Evolutionary conservation across 2,888 invertebrate genomes (phyloP).

Genomic region (Chamaedrilus cognettii): DNA sequence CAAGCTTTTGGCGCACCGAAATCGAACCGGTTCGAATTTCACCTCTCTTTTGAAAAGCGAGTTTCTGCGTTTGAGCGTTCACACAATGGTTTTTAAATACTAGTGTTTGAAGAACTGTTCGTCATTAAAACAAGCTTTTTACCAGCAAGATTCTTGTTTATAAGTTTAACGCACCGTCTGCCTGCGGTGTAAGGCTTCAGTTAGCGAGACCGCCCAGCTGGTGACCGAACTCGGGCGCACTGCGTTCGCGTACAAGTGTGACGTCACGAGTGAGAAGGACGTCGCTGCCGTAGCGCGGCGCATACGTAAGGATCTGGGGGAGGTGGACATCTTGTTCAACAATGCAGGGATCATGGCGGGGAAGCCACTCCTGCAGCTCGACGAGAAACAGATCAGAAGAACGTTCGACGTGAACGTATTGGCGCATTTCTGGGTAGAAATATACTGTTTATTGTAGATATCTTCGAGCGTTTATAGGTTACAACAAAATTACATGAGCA

Average conservation of each 20-base stretch:
- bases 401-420: constrained; percentile 50
- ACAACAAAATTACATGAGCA: no score
- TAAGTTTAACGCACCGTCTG: not conserved
- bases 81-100: no score
- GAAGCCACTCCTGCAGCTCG: constrained; percentile 34
- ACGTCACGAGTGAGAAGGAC: constrained; percentile 43
- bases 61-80: no score
- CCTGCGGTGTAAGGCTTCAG: constrained; percentile 34
- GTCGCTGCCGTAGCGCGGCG: constrained; percentile 41
- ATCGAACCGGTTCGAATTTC: no score
- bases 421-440: constrained; percentile 52
- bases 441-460: no score
- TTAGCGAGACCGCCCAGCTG: constrained; percentile 41
- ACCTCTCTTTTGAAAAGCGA: no score
- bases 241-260: constrained; percentile 44
- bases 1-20: no score
- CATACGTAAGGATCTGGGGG: constrained; percentile 49
- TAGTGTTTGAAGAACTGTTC: no score
- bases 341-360: constrained; percentile 48
- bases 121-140: no score
- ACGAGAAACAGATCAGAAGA: constrained; percentile 41
- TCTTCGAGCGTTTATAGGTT: no score
- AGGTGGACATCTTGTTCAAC: constrained; percentile 56
- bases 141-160: no score
- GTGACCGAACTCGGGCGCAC: constrained; percentile 41